Base-by-base conservation (phyloP, 1,140 invertebrate species). In the Macrobrachium nipponense region DNA sequence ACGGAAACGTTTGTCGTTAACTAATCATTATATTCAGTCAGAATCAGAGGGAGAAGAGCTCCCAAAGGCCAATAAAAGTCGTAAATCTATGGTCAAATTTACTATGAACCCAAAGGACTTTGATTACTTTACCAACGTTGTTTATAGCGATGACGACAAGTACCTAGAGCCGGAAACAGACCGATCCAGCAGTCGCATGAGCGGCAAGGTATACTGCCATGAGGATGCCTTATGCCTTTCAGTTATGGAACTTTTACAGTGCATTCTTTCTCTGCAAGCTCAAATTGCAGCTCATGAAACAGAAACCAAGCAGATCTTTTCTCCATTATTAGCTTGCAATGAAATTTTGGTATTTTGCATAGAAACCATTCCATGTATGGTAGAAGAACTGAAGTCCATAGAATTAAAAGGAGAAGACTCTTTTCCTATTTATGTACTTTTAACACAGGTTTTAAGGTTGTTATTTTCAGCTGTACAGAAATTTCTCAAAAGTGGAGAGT, bases 31-130 rank as follows among this genome's bases (percentile, higher is more conserved):
- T 23, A 36, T 72, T 2, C 66, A 80, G 17, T 86, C 84, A 12
- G 84, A 86, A n/a, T 86, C 84, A 6, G 84, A 86, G 17, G 77
- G 68, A 62, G 84, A 86, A 12, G 77, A 80, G 7, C 51, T 60
- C 23, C 77, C 58, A 17, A 73, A 72, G 68, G 73, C 43, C 4
- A 44, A 18, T 59, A 70, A 66, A 17, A 66, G 80, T 5, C 59
- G 76, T n/a, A 86, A 75, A 64, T 77, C 84, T 44, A 43, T 86
- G 7, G 84, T 86, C n/a, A 86, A 86, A 27, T 86, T 86, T 62
- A 86, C 84, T 12, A 79, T 86, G 77, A 86, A 86, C 60, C 84
- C 84, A 14, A 86, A 86, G 11, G 84, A 86, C 76, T 86, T 86
- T 64, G 84, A 86, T 72, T 86, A 86, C 58, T 86, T 80, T 58